Evolutionary conservation across 1,140 invertebrate genomes (phyloP).

Genomic region (Cepaea nemoralis): DNA sequence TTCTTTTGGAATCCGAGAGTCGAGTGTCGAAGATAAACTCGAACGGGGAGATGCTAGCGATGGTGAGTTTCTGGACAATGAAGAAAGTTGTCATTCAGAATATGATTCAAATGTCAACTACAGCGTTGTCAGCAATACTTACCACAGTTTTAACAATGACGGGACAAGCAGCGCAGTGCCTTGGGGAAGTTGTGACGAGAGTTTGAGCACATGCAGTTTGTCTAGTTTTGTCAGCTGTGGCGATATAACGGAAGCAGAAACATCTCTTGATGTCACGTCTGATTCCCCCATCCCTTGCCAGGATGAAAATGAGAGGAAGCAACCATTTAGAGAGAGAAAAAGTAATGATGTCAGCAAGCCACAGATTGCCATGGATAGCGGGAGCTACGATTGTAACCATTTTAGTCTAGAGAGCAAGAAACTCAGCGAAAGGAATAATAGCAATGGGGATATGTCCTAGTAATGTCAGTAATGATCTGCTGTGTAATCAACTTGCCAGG

Average conservation of each 20-base stretch:
- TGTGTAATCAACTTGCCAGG: no score
- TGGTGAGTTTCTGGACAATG: background rate
- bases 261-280: background rate
- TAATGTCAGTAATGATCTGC: no score
- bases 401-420: background rate
- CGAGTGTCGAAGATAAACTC: slow-evolving; percentile 30
- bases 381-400: slow-evolving; percentile 18
- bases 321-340: background rate
- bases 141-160: background rate
- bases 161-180: background rate
- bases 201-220: slow-evolving; percentile 30
- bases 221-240: slow-evolving; percentile 34
- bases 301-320: no score
- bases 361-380: slow-evolving; percentile 15
- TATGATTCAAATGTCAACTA: background rate
- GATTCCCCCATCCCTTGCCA: background rate
- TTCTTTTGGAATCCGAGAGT: slow-evolving; percentile 12
- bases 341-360: background rate
- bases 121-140: slow-evolving; percentile 16
- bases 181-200: slow-evolving; percentile 15
- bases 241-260: background rate
- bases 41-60: background rate
- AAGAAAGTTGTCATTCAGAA: slow-evolving; percentile 29
- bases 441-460: background rate
- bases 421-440: background rate